Evolutionary conservation across 2,888 invertebrate species (phyloP).

Genomic region (Anodontia alba): DNA sequence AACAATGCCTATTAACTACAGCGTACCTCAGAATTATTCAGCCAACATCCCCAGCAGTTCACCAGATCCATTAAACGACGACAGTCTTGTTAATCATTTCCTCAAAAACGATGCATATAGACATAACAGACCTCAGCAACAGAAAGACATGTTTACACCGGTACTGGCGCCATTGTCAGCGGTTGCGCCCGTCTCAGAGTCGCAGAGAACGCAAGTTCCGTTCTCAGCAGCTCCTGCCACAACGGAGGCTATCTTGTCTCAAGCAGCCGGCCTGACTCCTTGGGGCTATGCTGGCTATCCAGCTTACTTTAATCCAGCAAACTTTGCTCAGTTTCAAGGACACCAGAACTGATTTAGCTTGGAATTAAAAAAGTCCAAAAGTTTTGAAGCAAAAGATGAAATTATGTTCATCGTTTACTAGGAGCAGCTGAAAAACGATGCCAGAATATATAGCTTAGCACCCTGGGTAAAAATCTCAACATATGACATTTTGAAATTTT

Average conservation of each 20-base stretch:
- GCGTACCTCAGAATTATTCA: neutral
- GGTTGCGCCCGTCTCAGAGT: neutral
- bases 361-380: too few species aligned
- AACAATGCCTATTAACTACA: slow-evolving; percentile 19
- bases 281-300: slow-evolving; percentile 29
- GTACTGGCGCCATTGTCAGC: slow-evolving; percentile 14
- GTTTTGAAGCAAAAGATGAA: too few species aligned
- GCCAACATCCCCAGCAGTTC: neutral
- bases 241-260: slow-evolving; percentile 1
- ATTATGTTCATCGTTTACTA: too few species aligned
- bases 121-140: neutral
- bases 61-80: neutral
- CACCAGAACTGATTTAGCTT: slow-evolving; percentile 17
- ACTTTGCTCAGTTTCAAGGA: slow-evolving; percentile 22
- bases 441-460: too few species aligned
- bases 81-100: neutral
- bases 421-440: too few species aligned
- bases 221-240: slow-evolving; percentile 4
- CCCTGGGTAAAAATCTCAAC: too few species aligned
- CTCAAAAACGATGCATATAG: slow-evolving; percentile 1
- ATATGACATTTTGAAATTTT: too few species aligned
- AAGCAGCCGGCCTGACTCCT: neutral
- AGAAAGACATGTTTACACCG: slow-evolving; percentile 12
- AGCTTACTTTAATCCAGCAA: slow-evolving; percentile 14
- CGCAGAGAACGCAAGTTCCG: neutral